Evolutionary conservation across 2,113 vertebrate genomes (phyloP).

Genomic region (Ochotona curzoniae): DNA sequence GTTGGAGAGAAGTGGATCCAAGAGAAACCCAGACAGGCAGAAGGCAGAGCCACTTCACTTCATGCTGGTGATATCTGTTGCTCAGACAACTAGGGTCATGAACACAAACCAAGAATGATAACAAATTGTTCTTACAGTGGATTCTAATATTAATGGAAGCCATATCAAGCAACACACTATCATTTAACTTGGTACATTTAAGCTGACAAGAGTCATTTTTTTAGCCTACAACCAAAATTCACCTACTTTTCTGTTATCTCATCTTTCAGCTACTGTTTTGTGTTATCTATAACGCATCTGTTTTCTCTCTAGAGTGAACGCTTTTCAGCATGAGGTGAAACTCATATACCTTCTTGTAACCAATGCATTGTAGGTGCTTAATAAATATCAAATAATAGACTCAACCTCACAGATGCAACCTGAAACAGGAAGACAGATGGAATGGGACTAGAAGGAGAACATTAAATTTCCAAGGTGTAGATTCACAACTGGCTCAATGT

Average conservation of each 20-base stretch:
- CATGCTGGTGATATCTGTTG: not conserved
- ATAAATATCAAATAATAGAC: not conserved
- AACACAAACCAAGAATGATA: not conserved
- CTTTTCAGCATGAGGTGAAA: not conserved
- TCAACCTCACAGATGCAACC: not conserved
- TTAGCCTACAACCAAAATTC: not conserved
- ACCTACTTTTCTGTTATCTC: not conserved
- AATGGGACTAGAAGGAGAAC: not conserved
- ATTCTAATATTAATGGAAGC: not conserved
- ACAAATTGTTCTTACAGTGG: not conserved
- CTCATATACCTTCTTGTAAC: not conserved
- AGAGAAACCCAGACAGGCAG: not conserved
- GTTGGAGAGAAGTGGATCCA: not conserved
- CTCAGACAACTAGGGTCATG: not conserved
- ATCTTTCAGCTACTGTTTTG: not conserved
- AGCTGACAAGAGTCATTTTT: not conserved
- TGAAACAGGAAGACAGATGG: not conserved
- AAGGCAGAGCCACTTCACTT: not conserved
- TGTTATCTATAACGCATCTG: not conserved
- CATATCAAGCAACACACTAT: not conserved
- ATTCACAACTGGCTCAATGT: not conserved
- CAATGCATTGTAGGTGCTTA: not conserved
- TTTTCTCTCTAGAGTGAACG: not conserved
- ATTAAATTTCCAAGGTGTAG: not conserved
- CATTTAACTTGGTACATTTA: not conserved